These are phyloP conservation scores for Nasua narica DNA, from an alignment of 2,797 vertebrate genomes.

Conservation along the genomic window DNA sequence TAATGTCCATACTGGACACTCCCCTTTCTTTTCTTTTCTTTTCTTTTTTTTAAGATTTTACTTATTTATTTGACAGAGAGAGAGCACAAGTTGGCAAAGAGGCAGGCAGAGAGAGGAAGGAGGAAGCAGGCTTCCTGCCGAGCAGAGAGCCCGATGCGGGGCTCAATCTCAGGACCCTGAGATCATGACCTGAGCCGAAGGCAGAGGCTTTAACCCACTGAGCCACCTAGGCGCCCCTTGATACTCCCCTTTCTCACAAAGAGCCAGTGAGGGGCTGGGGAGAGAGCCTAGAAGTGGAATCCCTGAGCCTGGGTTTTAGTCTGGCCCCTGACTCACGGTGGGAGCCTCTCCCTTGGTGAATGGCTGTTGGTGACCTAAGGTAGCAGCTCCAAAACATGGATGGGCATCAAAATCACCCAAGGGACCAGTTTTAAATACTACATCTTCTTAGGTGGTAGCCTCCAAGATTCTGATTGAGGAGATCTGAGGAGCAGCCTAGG, in stretches of 20 bases:
- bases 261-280: neutral
- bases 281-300: neutral
- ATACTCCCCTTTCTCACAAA: neutral
- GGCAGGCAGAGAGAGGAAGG: too few species aligned
- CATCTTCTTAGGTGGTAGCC: neutral
- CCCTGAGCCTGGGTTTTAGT: neutral
- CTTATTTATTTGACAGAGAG: too few species aligned
- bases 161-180: too few species aligned
- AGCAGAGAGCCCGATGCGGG: too few species aligned
- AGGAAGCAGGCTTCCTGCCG: too few species aligned
- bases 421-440: neutral
- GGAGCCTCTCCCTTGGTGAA: neutral
- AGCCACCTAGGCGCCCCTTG: too few species aligned
- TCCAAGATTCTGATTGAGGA: neutral
- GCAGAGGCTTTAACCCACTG: too few species aligned
- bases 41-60: too few species aligned
- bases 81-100: too few species aligned
- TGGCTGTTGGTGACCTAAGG: neutral
- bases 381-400: neutral
- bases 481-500: neutral
- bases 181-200: too few species aligned
- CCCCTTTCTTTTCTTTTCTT: too few species aligned
- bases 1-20: neutral
- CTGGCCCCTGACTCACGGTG: neutral
- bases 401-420: neutral